Conservation (phyloP, 2,797 vertebrate species). For the Antennarius maculatus region DNA sequence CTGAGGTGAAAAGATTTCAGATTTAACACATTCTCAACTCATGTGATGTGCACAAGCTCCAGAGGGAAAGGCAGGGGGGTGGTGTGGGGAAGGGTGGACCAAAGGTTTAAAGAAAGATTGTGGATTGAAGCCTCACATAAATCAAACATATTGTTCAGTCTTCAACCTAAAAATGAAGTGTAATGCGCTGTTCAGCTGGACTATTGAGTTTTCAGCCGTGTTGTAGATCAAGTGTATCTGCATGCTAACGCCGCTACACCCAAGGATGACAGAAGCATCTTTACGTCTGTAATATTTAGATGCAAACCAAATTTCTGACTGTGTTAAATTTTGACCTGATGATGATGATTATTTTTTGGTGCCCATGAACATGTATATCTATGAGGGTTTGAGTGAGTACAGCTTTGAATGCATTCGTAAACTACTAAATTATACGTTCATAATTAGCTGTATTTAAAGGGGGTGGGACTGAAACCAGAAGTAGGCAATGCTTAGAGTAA, state of each 20-base stretch:
- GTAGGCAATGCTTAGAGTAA: too few relatives aligned
- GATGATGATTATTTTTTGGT: not conserved
- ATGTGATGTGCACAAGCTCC: conserved; percentile 63
- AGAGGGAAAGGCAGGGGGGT: conserved; percentile 35
- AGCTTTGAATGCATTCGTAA: too few relatives aligned
- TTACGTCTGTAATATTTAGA: not conserved
- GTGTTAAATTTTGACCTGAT: not conserved
- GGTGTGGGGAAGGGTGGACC: conserved; percentile 6
- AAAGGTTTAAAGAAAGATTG: conserved; percentile 32
- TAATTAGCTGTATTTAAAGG: too few relatives aligned
- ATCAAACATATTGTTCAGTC: conserved; percentile 5
- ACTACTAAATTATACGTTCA: too few relatives aligned
- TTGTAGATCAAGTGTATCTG: not conserved
- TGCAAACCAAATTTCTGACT: not conserved
- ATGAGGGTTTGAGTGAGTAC: too few relatives aligned
- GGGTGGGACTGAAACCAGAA: too few relatives aligned
- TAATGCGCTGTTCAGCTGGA: conserved; percentile 9
- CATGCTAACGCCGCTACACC: not conserved
- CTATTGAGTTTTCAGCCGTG: not conserved
- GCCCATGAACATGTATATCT: not conserved
- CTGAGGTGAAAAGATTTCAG: conserved; percentile 79
- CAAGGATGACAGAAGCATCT: not conserved
- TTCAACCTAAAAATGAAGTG: not conserved
- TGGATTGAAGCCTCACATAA: not conserved
- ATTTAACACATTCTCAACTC: conserved; percentile 71